These are phyloP conservation scores for Meghimatium bilineatum DNA, from an alignment of 2,888 invertebrate species.

Conservation along the genomic window DNA sequence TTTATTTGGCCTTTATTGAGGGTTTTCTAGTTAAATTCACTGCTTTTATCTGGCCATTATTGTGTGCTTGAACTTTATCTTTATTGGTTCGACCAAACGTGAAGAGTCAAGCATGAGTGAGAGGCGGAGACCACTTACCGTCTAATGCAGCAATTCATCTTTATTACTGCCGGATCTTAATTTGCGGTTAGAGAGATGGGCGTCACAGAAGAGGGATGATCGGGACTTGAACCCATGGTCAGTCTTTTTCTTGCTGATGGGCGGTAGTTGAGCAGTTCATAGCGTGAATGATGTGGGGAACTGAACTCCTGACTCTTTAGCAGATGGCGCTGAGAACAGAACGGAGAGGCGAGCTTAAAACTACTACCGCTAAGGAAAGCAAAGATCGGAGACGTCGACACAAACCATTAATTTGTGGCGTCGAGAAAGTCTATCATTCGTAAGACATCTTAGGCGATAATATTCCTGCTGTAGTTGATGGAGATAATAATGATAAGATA, in stretches of 20 bases:
- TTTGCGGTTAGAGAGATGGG: conserved; percentile 44
- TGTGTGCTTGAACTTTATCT: conserved; percentile 32
- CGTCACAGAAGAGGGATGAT: conserved; percentile 26
- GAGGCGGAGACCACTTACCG: conserved; percentile 28
- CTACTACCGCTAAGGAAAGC: neutral
- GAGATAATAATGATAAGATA: neutral
- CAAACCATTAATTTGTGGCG: conserved; percentile 41
- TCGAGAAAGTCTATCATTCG: conserved; percentile 25
- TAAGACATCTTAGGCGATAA: too few species aligned
- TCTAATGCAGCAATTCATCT: conserved; percentile 51
- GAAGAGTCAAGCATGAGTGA: conserved; percentile 46
- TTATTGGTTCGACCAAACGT: conserved; percentile 50
- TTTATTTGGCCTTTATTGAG: conserved; percentile 44
- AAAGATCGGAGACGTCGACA: conserved; percentile 21
- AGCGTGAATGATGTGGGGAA: neutral
- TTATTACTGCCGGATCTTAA: conserved; percentile 49
- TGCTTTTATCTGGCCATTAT: conserved; percentile 47
- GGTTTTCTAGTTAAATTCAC: conserved; percentile 28
- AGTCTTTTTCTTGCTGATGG: conserved; percentile 43
- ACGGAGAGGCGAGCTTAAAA: neutral
- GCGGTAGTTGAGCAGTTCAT: conserved; percentile 22
- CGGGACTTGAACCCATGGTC: conserved; percentile 39
- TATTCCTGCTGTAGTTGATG: neutral
- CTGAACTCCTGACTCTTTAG: conserved; percentile 21
- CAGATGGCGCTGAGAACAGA: conserved; percentile 21